Percentiles rank a stretch among this genome's conserved stretches.
These are phyloP conservation scores for Prosopocoilus inquinatus DNA, from an alignment of 2,888 invertebrate genomes.

Conservation along the genomic window DNA sequence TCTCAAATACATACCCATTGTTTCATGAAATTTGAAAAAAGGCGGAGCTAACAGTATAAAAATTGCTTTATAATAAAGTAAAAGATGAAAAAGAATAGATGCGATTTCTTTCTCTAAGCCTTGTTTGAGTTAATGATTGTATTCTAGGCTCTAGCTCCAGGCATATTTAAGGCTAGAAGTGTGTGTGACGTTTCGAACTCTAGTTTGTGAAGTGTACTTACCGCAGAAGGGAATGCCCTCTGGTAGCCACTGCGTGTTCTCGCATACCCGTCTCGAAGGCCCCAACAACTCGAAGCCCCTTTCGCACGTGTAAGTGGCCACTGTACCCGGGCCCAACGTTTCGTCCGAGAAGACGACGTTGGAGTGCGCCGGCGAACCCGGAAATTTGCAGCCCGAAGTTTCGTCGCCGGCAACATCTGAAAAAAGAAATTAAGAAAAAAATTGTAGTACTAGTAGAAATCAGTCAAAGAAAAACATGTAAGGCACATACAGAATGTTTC, in stretches of 20 bases:
- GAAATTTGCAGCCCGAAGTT: conserved; percentile 68
- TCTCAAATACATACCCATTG: too few species aligned
- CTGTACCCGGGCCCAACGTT: conserved; percentile 58
- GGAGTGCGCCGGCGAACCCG: conserved; percentile 88
- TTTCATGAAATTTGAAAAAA: too few species aligned
- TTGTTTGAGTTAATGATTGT: too few species aligned
- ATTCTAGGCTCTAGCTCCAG: too few species aligned
- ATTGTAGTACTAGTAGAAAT: neutral
- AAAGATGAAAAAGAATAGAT: too few species aligned
- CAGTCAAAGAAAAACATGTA: too few species aligned
- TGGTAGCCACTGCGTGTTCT: conserved; percentile 78
- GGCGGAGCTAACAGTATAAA: too few species aligned
- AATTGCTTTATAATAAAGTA: too few species aligned
- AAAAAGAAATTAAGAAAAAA: conserved; percentile 10
- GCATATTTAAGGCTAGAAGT: neutral
- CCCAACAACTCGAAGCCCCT: conserved; percentile 89
- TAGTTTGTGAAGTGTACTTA: conserved; percentile 53
- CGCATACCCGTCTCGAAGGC: conserved; percentile 76
- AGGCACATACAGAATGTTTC: neutral
- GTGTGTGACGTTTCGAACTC: neutral
- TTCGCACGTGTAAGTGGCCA: conserved; percentile 84
- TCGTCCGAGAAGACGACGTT: conserved; percentile 74
- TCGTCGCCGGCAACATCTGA: conserved; percentile 18
- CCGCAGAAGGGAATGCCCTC: conserved; percentile 94
- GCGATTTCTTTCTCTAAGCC: too few species aligned